Evolutionary conservation across 2,797 vertebrate species (phyloP).

Genomic region (Hydrocynus forskahlii): DNA sequence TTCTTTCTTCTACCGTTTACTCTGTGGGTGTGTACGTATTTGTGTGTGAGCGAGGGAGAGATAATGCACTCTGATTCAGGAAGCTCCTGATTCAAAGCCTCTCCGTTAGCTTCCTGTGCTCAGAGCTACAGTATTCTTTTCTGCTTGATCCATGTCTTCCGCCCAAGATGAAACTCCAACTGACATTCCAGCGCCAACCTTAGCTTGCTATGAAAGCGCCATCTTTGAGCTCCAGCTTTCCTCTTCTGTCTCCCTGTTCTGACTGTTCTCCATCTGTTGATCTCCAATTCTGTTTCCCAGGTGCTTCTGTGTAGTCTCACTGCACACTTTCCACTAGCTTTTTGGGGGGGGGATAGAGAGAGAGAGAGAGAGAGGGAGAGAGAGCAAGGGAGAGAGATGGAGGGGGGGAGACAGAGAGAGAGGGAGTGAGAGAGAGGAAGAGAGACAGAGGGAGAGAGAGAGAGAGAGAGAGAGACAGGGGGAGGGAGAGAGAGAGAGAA

Average conservation of each 20-base stretch:
- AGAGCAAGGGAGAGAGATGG: too few relatives aligned
- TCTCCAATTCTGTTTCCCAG: constrained; percentile 25
- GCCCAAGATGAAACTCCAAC: neutral
- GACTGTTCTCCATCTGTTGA: constrained; percentile 15
- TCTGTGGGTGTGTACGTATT: constrained; percentile 40
- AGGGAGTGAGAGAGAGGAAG: too few relatives aligned
- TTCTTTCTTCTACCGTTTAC: constrained; percentile 26
- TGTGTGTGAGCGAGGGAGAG: constrained; percentile 18
- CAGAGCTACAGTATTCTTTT: constrained; percentile 57
- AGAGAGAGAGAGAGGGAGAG: too few relatives aligned
- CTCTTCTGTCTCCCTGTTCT: neutral
- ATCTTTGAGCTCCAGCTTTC: neutral
- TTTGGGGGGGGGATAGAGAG: too few relatives aligned
- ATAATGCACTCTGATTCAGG: constrained; percentile 54
- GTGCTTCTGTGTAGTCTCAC: constrained; percentile 23
- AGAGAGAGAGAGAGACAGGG: too few relatives aligned
- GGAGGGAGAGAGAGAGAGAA: too few relatives aligned
- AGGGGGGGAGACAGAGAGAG: too few relatives aligned
- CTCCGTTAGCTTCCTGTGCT: constrained; percentile 69
- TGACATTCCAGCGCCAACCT: neutral
- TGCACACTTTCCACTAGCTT: neutral
- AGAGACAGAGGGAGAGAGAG: too few relatives aligned
- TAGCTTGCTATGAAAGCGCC: neutral
- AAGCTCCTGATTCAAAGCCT: constrained; percentile 69
- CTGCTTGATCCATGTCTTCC: constrained; percentile 51